These are phyloP conservation scores for Botia almorhae DNA, from an alignment of 2,797 vertebrate genomes.

Conservation along the genomic window DNA sequence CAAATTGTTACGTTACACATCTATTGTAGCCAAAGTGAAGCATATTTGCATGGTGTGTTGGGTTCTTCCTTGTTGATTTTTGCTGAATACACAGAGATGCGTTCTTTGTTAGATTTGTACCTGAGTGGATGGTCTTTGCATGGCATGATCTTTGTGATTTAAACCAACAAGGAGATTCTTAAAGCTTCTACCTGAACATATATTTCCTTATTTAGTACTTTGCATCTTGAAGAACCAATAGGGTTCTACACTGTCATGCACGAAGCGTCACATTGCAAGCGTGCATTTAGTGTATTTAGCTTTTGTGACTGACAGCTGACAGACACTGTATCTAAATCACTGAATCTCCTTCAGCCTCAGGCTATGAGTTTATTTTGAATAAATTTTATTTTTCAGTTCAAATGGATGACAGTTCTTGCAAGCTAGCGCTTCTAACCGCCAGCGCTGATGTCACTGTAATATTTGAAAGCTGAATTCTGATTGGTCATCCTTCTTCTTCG, in stretches of 20 bases:
- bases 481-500: neutral
- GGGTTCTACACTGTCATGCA: neutral
- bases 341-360: neutral
- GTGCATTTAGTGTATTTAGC: too few relatives aligned
- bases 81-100: neutral
- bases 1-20: neutral
- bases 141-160: neutral
- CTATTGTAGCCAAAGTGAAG: neutral
- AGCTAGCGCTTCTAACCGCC: neutral
- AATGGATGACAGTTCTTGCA: neutral
- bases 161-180: neutral
- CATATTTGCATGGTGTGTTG: neutral
- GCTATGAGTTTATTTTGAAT: too few relatives aligned
- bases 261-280: too few relatives aligned
- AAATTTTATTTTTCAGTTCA: too few relatives aligned
- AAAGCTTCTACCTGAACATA: neutral
- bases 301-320: conserved; percentile 13
- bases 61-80: neutral
- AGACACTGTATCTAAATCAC: neutral
- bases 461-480: conserved; percentile 7
- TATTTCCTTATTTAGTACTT: neutral
- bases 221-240: neutral
- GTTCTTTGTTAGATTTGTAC: too few relatives aligned
- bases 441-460: neutral
- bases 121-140: neutral